These are phyloP conservation scores for Notothenia rossii DNA, from an alignment of 2,113 vertebrate genomes.

Conservation along the genomic window DNA sequence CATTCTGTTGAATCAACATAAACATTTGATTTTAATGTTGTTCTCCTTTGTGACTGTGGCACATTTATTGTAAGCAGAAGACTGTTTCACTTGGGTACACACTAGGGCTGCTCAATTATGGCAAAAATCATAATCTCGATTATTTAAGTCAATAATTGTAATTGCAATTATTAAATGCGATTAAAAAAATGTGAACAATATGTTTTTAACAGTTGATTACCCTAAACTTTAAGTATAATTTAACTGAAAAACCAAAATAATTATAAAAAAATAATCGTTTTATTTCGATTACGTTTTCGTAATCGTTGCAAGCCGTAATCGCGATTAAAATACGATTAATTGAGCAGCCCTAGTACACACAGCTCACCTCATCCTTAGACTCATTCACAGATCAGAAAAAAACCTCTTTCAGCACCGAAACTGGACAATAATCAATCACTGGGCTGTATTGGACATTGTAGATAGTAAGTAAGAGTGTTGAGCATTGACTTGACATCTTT, in stretches of 20 bases:
- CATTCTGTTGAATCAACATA: conserved; percentile 58
- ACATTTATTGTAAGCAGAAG: conserved; percentile 31
- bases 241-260: too few species aligned
- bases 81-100: background rate
- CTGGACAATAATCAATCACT: background rate
- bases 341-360: background rate
- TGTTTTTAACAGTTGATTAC: too few species aligned
- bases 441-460: background rate
- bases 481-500: background rate
- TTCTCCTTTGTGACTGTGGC: background rate
- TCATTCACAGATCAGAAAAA: background rate
- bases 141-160: too few species aligned
- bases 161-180: too few species aligned
- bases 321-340: too few species aligned
- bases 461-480: background rate
- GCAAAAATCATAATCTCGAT: too few species aligned
- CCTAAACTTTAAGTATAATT: too few species aligned
- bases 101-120: background rate
- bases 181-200: too few species aligned
- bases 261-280: too few species aligned
- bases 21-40: conserved; percentile 54
- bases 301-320: too few species aligned
- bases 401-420: conserved; percentile 8
- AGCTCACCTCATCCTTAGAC: background rate
- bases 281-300: too few species aligned